A percentile compares a stretch with the other conserved stretches of the same genome.
These are phyloP conservation scores for Andricus quercusramuli DNA, from an alignment of 2,888 invertebrate species.

Conservation along the genomic window DNA sequence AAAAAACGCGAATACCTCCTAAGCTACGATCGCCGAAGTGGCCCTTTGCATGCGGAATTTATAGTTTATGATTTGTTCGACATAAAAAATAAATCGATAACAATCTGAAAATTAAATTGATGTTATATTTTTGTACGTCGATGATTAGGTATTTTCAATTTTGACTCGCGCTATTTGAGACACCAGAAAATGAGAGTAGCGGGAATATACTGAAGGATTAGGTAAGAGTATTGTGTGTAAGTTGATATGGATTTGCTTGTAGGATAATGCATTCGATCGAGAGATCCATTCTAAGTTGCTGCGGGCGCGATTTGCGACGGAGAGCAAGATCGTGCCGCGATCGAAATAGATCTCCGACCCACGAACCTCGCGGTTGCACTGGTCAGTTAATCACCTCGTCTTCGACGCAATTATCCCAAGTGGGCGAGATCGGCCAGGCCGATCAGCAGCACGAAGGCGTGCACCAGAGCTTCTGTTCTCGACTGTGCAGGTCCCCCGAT, in stretches of 20 bases:
- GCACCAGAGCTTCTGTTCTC: slow-evolving; percentile 59
- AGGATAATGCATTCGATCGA: slow-evolving; percentile 8
- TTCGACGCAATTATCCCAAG: slow-evolving; percentile 75
- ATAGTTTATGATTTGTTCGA: no score
- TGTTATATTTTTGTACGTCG: no score
- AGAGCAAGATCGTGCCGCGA: slow-evolving; percentile 61
- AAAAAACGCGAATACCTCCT: no score
- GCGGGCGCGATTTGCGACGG: slow-evolving; percentile 52
- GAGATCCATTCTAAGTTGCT: slow-evolving; percentile 32
- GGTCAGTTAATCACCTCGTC: slow-evolving; percentile 71
- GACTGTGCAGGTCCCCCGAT: slow-evolving; percentile 28
- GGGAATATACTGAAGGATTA: not conserved
- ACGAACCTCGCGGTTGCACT: slow-evolving; percentile 62
- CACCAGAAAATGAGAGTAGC: not conserved
- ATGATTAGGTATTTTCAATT: no score
- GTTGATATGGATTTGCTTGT: not conserved
- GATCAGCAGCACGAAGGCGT: slow-evolving; percentile 62
- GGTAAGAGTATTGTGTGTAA: not conserved
- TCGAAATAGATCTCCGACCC: slow-evolving; percentile 69
- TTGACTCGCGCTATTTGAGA: no score
- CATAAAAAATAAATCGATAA: no score
- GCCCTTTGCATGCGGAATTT: no score
- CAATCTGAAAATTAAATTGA: no score
- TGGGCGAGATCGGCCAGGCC: slow-evolving; percentile 70
- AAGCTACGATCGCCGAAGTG: no score